Evolutionary conservation across 2,113 vertebrate genomes (phyloP).

Genomic region (Trematocara variabile): DNA sequence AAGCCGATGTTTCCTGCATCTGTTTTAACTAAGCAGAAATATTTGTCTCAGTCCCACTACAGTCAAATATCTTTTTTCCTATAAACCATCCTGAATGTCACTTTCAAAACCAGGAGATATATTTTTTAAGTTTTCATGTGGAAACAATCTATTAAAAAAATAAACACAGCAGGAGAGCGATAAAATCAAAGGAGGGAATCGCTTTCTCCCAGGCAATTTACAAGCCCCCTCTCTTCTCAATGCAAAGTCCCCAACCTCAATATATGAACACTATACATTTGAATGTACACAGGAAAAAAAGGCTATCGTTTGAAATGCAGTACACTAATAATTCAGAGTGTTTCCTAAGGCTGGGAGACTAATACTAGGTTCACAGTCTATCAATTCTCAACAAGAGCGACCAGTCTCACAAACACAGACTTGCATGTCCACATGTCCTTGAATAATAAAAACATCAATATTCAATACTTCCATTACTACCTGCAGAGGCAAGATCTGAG

Average conservation of each 20-base stretch:
- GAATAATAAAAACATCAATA: conserved; percentile 52
- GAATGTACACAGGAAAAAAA: neutral
- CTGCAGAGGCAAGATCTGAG: neutral
- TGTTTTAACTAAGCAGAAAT: neutral
- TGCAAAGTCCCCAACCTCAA: neutral
- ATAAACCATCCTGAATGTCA: neutral
- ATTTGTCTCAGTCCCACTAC: neutral
- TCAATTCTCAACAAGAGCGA: conserved; percentile 23
- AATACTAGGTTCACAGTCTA: neutral
- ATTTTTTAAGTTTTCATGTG: neutral
- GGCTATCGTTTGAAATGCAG: neutral
- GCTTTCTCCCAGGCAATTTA: neutral
- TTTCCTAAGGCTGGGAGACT: neutral
- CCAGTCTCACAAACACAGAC: conserved; percentile 4
- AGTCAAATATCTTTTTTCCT: neutral
- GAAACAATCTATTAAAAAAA: neutral
- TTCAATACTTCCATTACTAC: conserved; percentile 35
- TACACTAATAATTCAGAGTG: neutral
- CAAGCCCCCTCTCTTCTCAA: neutral
- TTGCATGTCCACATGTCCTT: conserved; percentile 39
- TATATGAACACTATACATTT: neutral
- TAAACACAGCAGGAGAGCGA: neutral
- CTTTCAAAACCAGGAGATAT: neutral
- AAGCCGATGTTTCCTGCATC: neutral
- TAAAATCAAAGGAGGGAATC: neutral